phyloP scores from a whole-genome alignment of 2,888 invertebrate species.

The Drosophila pseudotakahashii region DNA sequence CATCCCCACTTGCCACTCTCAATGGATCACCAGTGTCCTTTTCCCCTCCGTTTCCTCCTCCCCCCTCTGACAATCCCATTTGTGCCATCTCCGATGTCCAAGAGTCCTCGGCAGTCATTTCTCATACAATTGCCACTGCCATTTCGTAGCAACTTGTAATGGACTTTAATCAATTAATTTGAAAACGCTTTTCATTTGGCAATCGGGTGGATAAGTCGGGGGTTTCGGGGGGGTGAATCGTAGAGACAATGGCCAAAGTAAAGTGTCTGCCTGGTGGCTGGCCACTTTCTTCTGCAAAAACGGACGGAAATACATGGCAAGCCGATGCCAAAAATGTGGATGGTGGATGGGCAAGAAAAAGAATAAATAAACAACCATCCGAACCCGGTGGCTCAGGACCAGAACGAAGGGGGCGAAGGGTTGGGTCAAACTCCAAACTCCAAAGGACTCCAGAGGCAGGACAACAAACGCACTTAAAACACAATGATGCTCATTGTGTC shows the following conservation, averaged over 20 bases:
- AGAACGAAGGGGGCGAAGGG: neutral
- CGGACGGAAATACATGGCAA: conserved; percentile 67
- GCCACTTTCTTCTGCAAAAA: conserved; percentile 44
- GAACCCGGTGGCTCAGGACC: conserved; percentile 1
- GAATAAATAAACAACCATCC: conserved; percentile 76
- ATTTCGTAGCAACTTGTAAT: conserved; percentile 74
- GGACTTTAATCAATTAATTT: conserved; percentile 81
- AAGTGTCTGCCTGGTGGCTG: conserved; percentile 43
- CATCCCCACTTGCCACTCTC: neutral
- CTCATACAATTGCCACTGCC: conserved; percentile 79
- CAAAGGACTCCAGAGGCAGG: conserved; percentile 45
- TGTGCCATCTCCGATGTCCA: conserved; percentile 14
- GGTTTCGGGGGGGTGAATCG: neutral
- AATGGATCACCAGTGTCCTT: neutral
- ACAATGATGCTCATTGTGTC: conserved; percentile 80
- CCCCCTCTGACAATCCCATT: conserved; percentile 11
- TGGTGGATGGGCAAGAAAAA: conserved; percentile 61
- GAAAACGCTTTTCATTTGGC: conserved; percentile 76
- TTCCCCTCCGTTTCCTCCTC: too few species aligned
- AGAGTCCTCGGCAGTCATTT: conserved; percentile 64
- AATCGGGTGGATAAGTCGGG: conserved; percentile 16
- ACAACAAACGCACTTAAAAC: conserved; percentile 79
- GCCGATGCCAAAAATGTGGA: conserved; percentile 71
- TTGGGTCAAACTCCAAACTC: too few species aligned
- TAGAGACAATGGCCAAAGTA: conserved; percentile 49